Base-by-base conservation (phyloP, 2,797 vertebrate genomes). In the Mormyrus proboscirostris region DNA sequence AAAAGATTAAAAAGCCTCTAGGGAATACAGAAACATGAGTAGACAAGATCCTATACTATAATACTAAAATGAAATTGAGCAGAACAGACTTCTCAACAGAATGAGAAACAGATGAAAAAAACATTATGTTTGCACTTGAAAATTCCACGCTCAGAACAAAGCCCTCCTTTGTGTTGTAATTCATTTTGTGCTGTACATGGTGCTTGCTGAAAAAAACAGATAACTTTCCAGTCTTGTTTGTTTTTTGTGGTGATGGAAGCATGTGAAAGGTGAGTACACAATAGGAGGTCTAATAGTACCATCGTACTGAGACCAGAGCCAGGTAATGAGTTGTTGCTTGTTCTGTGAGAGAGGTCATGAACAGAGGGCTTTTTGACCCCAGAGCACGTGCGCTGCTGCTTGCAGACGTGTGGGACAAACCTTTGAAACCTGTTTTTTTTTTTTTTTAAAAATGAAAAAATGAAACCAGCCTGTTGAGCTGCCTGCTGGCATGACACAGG, bases 211-310 rank as follows among this genome's bases (percentile, higher is more conserved):
- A 25, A 86, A 33, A 69, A 55, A 19, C 85, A 57, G 84, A 55
- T 29, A 86, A 41, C 29, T 86, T 55, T 86, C 29, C 51, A 51
- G 29, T 86, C 50, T 50, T 49, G n/a, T 86, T 86, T 33, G 85
- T 86, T 14, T 69, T 69, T 55, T 86, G 12, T 33, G 51, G 53
- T 57, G 51, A 86, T 57, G 85, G 85, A 55, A 10, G 85, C 50
- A 29, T 9, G 5, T 57, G 85, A 86, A 86, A 86, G 83, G 83
- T 49, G 83, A 51, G 50, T 29, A 53, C 84, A 86, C 50, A 86
- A 86, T 86, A 86, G 84, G 22, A 86, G 25, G 2, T 53, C 49
- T 29, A 22, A 86, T 51, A 86, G 84, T 19, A 55, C 83, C 83
- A 49, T 50, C 10, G 3, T 10, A 85, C n/a, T 22, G 3, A 51